phyloP scores from a whole-genome alignment of 2,797 vertebrate species.

The Danio tinwini region DNA sequence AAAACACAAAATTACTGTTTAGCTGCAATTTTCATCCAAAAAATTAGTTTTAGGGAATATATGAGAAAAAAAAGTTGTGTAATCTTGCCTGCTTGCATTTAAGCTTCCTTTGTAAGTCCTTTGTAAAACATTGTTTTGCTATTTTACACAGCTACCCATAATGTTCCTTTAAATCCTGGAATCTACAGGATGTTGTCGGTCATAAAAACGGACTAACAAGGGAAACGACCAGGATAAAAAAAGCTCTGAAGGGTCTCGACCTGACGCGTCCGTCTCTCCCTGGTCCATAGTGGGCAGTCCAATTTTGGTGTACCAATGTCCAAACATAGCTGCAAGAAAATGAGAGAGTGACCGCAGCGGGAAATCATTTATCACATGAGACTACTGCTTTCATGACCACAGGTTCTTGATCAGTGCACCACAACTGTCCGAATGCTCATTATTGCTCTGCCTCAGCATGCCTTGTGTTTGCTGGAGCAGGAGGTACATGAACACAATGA shows the following conservation, averaged over 20 bases:
- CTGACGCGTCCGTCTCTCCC: slow-evolving; percentile 8
- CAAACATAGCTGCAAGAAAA: slow-evolving; percentile 40
- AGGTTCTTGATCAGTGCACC: slow-evolving; percentile 22
- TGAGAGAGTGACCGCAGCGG: slow-evolving; percentile 15
- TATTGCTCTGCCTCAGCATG: slow-evolving; percentile 20
- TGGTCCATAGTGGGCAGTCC: neutral
- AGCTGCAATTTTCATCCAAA: neutral
- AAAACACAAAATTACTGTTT: neutral
- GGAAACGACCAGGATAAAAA: slow-evolving; percentile 2
- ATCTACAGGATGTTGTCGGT: slow-evolving; percentile 11
- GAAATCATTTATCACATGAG: slow-evolving; percentile 23
- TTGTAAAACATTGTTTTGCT: neutral
- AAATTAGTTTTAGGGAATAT: no score
- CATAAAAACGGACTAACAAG: slow-evolving; percentile 6
- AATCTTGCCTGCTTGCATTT: neutral
- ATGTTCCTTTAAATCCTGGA: neutral
- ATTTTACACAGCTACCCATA: neutral
- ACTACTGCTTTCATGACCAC: slow-evolving; percentile 29
- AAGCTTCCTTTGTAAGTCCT: neutral
- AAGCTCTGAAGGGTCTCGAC: neutral
- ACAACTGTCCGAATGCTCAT: slow-evolving; percentile 32
- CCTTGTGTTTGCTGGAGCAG: slow-evolving; percentile 2
- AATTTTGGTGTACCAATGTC: slow-evolving; percentile 35
- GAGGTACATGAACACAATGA: slow-evolving; percentile 10
- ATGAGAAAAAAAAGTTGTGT: no score